Percentiles rank a stretch among this genome's conserved stretches.
These are phyloP conservation scores for Taenioides sp. DNA, from an alignment of 2,797 vertebrate genomes.

Conservation along the genomic window DNA sequence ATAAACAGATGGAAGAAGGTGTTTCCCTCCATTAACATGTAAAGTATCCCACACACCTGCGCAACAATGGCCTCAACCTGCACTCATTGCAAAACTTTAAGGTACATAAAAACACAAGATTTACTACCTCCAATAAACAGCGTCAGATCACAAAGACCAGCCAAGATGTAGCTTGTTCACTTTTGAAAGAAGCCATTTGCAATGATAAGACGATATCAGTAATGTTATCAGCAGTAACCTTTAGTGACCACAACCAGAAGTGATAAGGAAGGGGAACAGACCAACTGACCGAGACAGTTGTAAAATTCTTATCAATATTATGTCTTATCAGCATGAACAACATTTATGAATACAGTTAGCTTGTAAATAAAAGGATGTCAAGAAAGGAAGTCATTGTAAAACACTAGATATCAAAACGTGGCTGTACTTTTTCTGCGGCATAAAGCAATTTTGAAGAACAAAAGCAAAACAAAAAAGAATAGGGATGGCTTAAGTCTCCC, in stretches of 20 bases:
- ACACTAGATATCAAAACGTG: conserved; percentile 13
- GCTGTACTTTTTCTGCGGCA: conserved; percentile 4
- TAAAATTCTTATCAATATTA: conserved; percentile 23
- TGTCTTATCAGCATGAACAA: conserved; percentile 19
- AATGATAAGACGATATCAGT: neutral
- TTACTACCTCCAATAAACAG: conserved; percentile 11
- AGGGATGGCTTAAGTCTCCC: conserved; percentile 49
- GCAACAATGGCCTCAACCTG: conserved; percentile 18
- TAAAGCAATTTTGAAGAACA: conserved; percentile 21
- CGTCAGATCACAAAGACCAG: neutral
- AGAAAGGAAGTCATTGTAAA: conserved; percentile 20
- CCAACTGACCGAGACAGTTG: neutral
- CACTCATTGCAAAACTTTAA: conserved; percentile 12
- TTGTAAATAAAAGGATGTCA: conserved; percentile 12
- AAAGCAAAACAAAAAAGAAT: conserved; percentile 23
- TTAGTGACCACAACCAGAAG: neutral
- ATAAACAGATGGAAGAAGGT: conserved; percentile 55
- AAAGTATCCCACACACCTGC: conserved; percentile 44
- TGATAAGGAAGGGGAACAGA: conserved; percentile 10
- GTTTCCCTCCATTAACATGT: conserved; percentile 23
- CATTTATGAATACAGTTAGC: conserved; percentile 18
- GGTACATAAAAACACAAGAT: conserved; percentile 9
- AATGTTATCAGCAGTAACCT: neutral
- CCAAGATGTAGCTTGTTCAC: neutral
- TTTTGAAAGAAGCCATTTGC: neutral